phyloP scores from a whole-genome alignment of 2,797 vertebrate genomes.

The Adrianichthys oophorus region DNA sequence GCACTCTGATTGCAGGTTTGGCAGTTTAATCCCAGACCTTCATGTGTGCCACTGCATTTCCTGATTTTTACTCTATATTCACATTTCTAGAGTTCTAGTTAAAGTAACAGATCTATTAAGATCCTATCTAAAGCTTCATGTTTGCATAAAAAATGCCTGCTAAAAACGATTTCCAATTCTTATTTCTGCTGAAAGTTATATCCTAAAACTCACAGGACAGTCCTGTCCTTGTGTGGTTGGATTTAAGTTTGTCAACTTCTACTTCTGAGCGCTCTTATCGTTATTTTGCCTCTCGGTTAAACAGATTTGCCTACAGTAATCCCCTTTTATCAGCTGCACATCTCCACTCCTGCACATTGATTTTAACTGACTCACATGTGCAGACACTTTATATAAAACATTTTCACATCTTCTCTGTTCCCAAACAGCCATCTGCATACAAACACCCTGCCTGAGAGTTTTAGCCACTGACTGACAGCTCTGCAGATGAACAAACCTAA shows the following conservation, averaged over 20 bases:
- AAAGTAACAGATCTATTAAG: too few species aligned
- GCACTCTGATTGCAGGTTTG: too few species aligned
- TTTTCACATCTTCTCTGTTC: not conserved
- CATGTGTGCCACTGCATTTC: too few species aligned
- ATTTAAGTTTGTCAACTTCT: slow-evolving; percentile 15
- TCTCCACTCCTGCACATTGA: slow-evolving; percentile 1
- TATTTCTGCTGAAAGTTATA: too few species aligned
- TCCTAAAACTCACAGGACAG: slow-evolving; percentile 7
- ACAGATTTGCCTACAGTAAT: slow-evolving; percentile 16
- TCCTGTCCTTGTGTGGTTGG: not conserved
- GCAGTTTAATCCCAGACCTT: too few species aligned
- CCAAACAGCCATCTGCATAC: slow-evolving; percentile 3
- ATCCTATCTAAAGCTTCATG: too few species aligned
- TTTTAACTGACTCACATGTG: slow-evolving; percentile 29
- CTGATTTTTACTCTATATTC: too few species aligned
- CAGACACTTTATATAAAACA: not conserved
- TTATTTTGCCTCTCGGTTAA: slow-evolving; percentile 25
- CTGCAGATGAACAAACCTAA: slow-evolving; percentile 26
- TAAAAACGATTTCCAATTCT: too few species aligned
- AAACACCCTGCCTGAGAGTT: not conserved
- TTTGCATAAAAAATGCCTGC: too few species aligned
- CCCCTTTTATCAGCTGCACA: slow-evolving; percentile 17
- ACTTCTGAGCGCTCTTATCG: slow-evolving; percentile 8
- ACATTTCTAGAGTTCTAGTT: too few species aligned
- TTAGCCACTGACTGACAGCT: slow-evolving; percentile 6